phyloP scores from a whole-genome alignment of 2,888 invertebrate genomes.

The Andrena camellia region DNA sequence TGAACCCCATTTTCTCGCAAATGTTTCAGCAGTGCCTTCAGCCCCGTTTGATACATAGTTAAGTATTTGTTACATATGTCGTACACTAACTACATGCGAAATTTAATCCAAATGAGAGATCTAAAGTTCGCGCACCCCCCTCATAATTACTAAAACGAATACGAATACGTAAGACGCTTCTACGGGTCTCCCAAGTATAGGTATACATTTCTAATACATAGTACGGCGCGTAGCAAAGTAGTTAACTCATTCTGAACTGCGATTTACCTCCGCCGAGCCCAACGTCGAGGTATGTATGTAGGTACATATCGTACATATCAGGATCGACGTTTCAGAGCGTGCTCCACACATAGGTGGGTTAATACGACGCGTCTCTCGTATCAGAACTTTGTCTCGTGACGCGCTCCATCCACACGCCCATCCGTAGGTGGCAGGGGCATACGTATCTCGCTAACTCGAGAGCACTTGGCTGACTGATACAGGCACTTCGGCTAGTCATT shows the following conservation, averaged over 20 bases:
- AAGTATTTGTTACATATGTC: too few species aligned
- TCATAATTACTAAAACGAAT: neutral
- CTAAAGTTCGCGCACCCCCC: too few species aligned
- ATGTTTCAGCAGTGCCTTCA: too few species aligned
- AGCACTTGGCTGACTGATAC: constrained; percentile 57
- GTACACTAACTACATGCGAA: too few species aligned
- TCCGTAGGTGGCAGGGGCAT: neutral
- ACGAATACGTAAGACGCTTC: neutral
- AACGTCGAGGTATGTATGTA: neutral
- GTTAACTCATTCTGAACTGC: constrained; percentile 2
- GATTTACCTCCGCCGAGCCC: neutral
- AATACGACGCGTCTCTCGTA: constrained; percentile 5
- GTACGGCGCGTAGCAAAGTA: neutral
- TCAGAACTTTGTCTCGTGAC: constrained; percentile 33
- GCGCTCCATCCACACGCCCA: constrained; percentile 2
- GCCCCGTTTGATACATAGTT: too few species aligned
- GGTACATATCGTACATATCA: neutral
- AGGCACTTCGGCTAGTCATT: constrained; percentile 58
- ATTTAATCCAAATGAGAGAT: too few species aligned
- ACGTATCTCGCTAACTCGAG: constrained; percentile 52
- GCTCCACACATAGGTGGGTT: neutral
- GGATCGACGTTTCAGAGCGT: constrained; percentile 22
- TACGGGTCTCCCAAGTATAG: neutral
- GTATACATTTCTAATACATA: neutral
- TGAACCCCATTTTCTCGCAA: too few species aligned